These are phyloP conservation scores for Hemaris fuciformis DNA, from an alignment of 2,888 invertebrate genomes.

Conservation along the genomic window DNA sequence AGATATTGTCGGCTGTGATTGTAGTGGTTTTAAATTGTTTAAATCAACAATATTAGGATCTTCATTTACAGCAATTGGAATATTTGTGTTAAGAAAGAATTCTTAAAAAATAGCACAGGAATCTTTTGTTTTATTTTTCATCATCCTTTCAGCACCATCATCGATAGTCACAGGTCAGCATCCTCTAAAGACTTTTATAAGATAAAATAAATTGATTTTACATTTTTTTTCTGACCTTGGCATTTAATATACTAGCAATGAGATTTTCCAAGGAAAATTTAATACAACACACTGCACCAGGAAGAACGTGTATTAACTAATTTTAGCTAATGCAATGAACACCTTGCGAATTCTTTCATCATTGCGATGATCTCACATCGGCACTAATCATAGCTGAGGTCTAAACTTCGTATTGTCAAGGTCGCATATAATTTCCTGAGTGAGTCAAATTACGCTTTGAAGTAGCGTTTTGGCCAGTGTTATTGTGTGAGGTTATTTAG, in stretches of 20 bases:
- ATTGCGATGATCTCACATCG: slow-evolving; percentile 34
- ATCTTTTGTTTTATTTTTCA: too few relatives aligned
- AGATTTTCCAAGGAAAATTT: not conserved
- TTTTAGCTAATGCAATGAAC: not conserved
- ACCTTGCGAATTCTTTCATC: slow-evolving; percentile 16
- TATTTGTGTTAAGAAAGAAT: too few relatives aligned
- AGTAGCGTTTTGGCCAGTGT: not conserved
- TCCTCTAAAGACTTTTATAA: too few relatives aligned
- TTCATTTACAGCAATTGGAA: not conserved
- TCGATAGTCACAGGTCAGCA: too few relatives aligned
- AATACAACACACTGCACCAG: not conserved
- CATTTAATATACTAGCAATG: not conserved
- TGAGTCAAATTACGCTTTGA: slow-evolving; percentile 29
- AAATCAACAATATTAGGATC: too few relatives aligned
- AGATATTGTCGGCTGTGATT: not conserved
- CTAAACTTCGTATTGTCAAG: slow-evolving; percentile 44
- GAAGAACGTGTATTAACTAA: not conserved
- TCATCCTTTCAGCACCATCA: too few relatives aligned
- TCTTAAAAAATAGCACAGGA: too few relatives aligned
- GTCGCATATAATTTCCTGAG: slow-evolving; percentile 45
- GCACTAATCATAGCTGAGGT: slow-evolving; percentile 22
- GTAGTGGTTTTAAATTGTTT: not conserved
- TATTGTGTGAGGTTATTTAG: slow-evolving; percentile 2
- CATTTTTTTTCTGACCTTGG: too few relatives aligned
- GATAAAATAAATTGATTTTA: too few relatives aligned